Conservation (phyloP, 2,888 invertebrate species). For the Archips xylosteana region DNA sequence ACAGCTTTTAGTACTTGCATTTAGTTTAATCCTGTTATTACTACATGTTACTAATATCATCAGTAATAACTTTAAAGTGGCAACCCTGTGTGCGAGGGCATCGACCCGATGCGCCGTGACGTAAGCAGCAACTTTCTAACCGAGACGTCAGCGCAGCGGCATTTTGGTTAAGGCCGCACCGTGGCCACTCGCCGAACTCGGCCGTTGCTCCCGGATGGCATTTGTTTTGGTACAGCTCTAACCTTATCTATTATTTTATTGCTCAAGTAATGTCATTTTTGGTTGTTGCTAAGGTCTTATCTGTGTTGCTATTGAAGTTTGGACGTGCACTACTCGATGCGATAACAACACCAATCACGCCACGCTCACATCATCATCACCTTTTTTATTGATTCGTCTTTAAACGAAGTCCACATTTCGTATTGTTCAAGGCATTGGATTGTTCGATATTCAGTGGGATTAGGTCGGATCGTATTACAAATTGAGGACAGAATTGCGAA, state of each 20-base stretch:
- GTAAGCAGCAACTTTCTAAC: constrained; percentile 84
- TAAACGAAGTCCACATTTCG: not conserved
- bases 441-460: not conserved
- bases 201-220: constrained; percentile 40
- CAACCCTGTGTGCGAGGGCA: constrained; percentile 59
- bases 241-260: constrained; percentile 38
- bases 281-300: constrained; percentile 32
- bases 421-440: not conserved
- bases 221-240: constrained; percentile 39
- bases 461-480: constrained; percentile 25
- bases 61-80: constrained; percentile 20
- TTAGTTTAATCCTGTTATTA: no score
- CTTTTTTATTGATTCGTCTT: not conserved
- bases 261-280: constrained; percentile 33
- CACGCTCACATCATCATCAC: not conserved
- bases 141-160: constrained; percentile 74
- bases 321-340: not conserved
- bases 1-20: no score
- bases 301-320: constrained; percentile 1
- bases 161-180: constrained; percentile 74
- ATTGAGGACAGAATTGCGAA: constrained; percentile 28
- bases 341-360: not conserved
- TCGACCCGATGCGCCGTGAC: constrained; percentile 78
- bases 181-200: constrained; percentile 23
- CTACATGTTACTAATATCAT: not conserved